These are phyloP conservation scores for Nasonia vitripennis DNA, from an alignment of 1,140 invertebrate genomes.

Conservation along the genomic window DNA sequence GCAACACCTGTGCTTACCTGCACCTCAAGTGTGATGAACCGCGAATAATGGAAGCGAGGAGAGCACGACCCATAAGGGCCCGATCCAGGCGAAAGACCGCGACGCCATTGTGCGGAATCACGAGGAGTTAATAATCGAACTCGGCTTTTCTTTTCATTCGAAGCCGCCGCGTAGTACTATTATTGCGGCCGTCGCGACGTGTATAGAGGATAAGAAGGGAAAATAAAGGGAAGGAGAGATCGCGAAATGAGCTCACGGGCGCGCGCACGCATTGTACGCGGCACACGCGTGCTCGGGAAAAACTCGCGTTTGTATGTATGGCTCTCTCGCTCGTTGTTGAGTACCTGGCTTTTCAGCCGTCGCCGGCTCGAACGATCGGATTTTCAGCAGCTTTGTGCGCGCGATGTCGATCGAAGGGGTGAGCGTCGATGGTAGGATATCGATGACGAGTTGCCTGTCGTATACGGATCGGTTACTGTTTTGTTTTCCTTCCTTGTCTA, in stretches of 20 bases:
- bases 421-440: not conserved
- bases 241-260: constrained; percentile 36
- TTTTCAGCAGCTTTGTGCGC: constrained; percentile 7
- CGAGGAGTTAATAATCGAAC: constrained; percentile 71
- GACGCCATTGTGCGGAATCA: constrained; percentile 69
- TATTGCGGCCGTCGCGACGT: constrained; percentile 61
- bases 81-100: not conserved
- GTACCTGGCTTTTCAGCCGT: constrained; percentile 17
- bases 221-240: constrained; percentile 50
- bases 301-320: not conserved
- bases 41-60: constrained; percentile 64
- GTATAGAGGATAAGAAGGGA: constrained; percentile 9
- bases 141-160: constrained; percentile 67
- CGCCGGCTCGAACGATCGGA: constrained; percentile 16
- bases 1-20: constrained; percentile 73
- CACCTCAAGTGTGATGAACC: constrained; percentile 66
- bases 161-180: constrained; percentile 53
- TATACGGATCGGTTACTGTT: not conserved
- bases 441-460: not conserved
- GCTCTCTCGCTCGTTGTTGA: not conserved
- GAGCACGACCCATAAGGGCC: constrained; percentile 47
- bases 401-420: not conserved
- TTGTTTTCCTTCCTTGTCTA: not conserved
- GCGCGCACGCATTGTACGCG: constrained; percentile 8
- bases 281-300: not conserved